A percentile compares a stretch with the other conserved stretches of the same genome.
Conservation (phyloP, 1,140 invertebrate genomes). For the Tribolium castaneum region DNA sequence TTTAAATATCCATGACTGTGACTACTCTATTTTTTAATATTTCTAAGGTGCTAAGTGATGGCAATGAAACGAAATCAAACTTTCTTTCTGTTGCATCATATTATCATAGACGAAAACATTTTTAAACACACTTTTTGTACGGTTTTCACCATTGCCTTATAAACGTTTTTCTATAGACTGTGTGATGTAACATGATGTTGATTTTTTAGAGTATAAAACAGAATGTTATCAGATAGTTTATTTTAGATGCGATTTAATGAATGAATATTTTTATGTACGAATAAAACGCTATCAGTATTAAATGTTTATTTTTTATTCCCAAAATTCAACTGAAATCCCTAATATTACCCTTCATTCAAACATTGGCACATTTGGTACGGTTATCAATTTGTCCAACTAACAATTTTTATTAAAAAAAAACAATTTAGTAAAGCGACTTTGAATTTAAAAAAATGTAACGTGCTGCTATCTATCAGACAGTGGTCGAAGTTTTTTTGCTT, state of each 20-base stretch:
- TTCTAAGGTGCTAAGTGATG: constrained; percentile 29
- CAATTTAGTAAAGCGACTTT: too few species aligned
- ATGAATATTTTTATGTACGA: constrained; percentile 39
- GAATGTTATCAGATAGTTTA: constrained; percentile 31
- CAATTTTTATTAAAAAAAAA: too few species aligned
- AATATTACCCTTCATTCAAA: too few species aligned
- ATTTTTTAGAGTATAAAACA: constrained; percentile 35
- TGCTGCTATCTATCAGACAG: too few species aligned
- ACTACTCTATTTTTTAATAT: constrained; percentile 37
- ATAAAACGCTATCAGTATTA: constrained; percentile 14
- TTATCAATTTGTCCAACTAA: too few species aligned
- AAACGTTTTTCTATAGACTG: constrained; percentile 25
- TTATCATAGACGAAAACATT: background rate
- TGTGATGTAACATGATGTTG: constrained; percentile 40
- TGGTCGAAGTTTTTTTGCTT: too few species aligned
- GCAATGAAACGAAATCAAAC: background rate
- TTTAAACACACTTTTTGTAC: constrained; percentile 11
- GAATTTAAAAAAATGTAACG: too few species aligned
- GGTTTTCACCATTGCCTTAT: constrained; percentile 20
- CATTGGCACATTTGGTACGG: too few species aligned
- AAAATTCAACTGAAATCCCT: too few species aligned
- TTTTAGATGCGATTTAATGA: constrained; percentile 37
- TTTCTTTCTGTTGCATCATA: constrained; percentile 18
- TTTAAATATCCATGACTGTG: constrained; percentile 41
- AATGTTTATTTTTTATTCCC: background rate